Evolutionary conservation across 2,797 vertebrate species (phyloP).

Genomic region (Anguilla anguilla): DNA sequence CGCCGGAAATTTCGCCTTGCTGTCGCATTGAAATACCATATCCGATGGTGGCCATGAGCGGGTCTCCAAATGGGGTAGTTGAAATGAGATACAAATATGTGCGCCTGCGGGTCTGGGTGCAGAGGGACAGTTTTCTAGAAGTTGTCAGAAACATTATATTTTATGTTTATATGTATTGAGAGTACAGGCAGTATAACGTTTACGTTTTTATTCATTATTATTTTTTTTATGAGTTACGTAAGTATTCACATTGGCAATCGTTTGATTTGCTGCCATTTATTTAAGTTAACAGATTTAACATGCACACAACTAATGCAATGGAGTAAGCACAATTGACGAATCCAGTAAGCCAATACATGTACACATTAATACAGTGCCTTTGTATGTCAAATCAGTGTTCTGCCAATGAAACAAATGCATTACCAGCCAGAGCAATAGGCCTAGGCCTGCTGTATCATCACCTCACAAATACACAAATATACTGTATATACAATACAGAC

Average conservation of each 20-base stretch:
- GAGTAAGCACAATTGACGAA: too few relatives aligned
- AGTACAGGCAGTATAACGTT: background rate
- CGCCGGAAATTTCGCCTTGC: slow-evolving; percentile 52
- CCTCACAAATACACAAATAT: background rate
- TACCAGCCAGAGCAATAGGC: background rate
- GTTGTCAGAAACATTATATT: background rate
- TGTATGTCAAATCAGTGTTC: background rate
- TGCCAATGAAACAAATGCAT: background rate
- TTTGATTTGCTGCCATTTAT: too few relatives aligned
- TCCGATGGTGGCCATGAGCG: background rate
- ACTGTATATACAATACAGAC: too few relatives aligned
- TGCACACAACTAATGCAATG: too few relatives aligned
- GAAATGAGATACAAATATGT: background rate
- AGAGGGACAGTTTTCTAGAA: background rate
- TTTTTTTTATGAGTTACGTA: background rate
- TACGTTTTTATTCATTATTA: background rate
- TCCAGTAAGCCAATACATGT: background rate
- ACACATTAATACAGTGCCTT: background rate
- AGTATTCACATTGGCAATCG: too few relatives aligned
- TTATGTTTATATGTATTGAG: too few relatives aligned
- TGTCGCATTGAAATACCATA: slow-evolving; percentile 3
- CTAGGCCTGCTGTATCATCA: background rate
- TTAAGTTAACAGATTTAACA: too few relatives aligned
- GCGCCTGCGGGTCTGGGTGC: background rate
- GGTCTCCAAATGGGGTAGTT: slow-evolving; percentile 3